Evolutionary conservation across 2,888 invertebrate species (phyloP).

Genomic region (Diarsia rubi): DNA sequence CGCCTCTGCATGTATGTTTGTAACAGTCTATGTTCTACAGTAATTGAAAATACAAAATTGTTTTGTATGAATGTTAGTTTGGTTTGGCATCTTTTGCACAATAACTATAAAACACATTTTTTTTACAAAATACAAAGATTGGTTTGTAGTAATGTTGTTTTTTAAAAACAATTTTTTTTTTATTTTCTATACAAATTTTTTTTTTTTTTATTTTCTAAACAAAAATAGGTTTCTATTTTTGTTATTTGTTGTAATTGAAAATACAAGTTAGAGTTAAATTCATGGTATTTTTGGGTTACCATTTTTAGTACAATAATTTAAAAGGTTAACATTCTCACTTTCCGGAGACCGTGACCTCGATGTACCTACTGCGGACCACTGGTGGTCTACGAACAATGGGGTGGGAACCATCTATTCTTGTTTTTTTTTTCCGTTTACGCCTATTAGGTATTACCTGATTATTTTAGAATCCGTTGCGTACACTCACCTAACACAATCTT

Average conservation of each 20-base stretch:
- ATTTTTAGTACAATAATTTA: not conserved
- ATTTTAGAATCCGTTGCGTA: slow-evolving; percentile 31
- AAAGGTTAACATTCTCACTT: not conserved
- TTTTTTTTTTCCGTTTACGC: not conserved
- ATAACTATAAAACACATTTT: not conserved
- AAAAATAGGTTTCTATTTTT: too few relatives aligned
- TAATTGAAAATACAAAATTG: not conserved
- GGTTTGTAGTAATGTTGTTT: not conserved
- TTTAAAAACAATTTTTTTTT: too few relatives aligned
- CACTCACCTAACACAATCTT: slow-evolving; percentile 28
- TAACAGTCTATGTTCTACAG: not conserved
- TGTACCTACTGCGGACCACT: not conserved
- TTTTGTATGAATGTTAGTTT: not conserved
- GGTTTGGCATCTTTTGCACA: too few relatives aligned
- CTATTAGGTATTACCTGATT: not conserved
- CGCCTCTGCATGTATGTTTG: not conserved
- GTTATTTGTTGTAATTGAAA: too few relatives aligned
- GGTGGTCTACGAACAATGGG: not conserved
- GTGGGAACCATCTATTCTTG: not conserved
- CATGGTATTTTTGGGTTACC: not conserved
- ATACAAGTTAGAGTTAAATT: too few relatives aligned
- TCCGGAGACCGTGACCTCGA: not conserved
- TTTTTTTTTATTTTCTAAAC: too few relatives aligned
- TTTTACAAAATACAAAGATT: not conserved
- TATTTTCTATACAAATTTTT: too few relatives aligned